Evolutionary conservation across 2,888 invertebrate genomes (phyloP), one percentile per base, ranked within the genome.

Genomic region (Brachyopa scutellaris): DNA sequence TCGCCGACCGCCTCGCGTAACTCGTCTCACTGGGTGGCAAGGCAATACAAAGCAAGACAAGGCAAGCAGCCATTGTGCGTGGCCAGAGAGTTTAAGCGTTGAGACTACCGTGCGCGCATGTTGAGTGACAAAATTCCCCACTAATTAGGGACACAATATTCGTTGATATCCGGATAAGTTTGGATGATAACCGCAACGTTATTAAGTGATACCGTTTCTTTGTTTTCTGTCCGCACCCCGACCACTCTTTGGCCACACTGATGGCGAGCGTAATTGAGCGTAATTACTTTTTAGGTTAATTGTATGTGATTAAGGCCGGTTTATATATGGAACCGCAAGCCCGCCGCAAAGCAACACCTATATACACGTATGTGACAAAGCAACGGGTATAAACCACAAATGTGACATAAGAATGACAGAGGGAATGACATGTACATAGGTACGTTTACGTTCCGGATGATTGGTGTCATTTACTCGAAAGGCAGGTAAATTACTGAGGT

Each of bases 371-470:
- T 17, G 40, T 40, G 40, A n/a, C 19, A 13, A 42, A 19, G 45
- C 8, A 38, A 64, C 26, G 59, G 59, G 57, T 66, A 61, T 21
- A 61, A 69, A 82, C 82, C 82, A 38, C 82, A 82, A 82, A 82
- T 82, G 77, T 77, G 72, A 82, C 82, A 77, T 64, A 66, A 77
- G 72, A 72, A 61, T 82, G 82, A 74, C 79, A 73, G 78, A 51
- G 11, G 4, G 59, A 40, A 42, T 64, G 66, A 70, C 62, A 29
- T 40, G 36, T 36, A 26, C 9, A 45, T n/a, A n/a, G 33, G n/a
- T 2, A n/a, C 19, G 11, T 47, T 31, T 17, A 29, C 45, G 76
- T 77, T 72, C 47, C 45, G 45, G 38, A 51, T 82, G 82, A 82
- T 77, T 82, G 82, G 77, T 82, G 66, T 64, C 69, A 70, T 64